A percentile compares a stretch with the other conserved stretches of the same genome.
phyloP scores from a whole-genome alignment of 2,113 vertebrate species.

The Chloropsis cyanopogon region DNA sequence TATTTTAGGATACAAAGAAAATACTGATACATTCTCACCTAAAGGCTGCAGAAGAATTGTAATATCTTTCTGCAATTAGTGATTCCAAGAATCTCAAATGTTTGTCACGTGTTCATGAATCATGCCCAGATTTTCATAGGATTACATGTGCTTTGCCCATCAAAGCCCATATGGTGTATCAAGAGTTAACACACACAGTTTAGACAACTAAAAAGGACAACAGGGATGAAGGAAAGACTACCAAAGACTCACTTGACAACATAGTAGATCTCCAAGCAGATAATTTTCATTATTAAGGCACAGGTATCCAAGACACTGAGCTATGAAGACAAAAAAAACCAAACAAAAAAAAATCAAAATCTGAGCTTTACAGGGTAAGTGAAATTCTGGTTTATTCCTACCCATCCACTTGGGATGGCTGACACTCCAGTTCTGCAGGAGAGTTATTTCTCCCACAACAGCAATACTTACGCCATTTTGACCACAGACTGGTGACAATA shows the following conservation, averaged over 20 bases:
- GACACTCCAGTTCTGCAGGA: neutral
- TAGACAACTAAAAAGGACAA: neutral
- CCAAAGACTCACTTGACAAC: constrained; percentile 85
- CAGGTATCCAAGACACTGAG: constrained; percentile 94
- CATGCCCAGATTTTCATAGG: neutral
- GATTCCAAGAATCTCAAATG: neutral
- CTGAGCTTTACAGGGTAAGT: neutral
- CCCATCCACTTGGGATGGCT: neutral
- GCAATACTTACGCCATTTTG: neutral
- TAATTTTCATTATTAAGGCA: constrained; percentile 97
- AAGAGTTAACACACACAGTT: neutral
- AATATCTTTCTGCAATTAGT: neutral
- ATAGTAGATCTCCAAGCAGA: constrained; percentile 95
- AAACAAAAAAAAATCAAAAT: neutral
- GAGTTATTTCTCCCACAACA: neutral
- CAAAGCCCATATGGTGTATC: neutral
- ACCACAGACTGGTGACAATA: neutral
- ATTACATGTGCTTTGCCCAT: neutral
- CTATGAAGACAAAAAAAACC: constrained; percentile 61
- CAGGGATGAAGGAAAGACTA: neutral
- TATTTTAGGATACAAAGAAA: neutral
- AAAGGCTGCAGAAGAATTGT: neutral
- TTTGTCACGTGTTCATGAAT: neutral
- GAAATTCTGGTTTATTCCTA: neutral
- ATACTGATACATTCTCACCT: neutral